Percentiles rank a stretch among this genome's conserved stretches.
Evolutionary conservation across 1,140 invertebrate genomes (phyloP).

Genomic region (Nephila pilipes): DNA sequence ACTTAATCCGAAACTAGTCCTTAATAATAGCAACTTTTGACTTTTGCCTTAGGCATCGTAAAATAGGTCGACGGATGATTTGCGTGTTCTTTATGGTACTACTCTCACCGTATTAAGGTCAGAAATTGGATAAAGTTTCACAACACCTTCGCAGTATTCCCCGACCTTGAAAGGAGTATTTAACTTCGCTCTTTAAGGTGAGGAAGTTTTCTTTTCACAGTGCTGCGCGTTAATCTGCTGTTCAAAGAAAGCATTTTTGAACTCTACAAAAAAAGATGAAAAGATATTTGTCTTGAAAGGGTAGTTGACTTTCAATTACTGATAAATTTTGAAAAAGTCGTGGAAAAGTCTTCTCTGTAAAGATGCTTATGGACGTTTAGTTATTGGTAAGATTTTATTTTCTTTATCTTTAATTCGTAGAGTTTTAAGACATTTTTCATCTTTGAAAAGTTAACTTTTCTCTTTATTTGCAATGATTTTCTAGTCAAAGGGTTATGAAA

Average conservation of each 20-base stretch:
- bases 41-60: background rate
- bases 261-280: background rate
- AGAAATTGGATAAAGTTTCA: background rate
- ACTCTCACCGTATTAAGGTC: conserved; percentile 59
- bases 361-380: too few relatives aligned
- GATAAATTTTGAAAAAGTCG: too few relatives aligned
- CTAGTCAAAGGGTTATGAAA: too few relatives aligned
- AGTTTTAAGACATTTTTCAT: too few relatives aligned
- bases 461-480: too few relatives aligned
- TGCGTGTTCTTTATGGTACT: conserved; percentile 15
- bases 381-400: too few relatives aligned
- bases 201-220: background rate
- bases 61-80: conserved; percentile 33
- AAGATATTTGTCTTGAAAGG: background rate
- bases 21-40: background rate
- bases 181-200: background rate
- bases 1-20: background rate
- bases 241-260: background rate
- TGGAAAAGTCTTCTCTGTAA: too few relatives aligned
- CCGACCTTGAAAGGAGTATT: conserved; percentile 37
- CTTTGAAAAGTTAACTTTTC: too few relatives aligned
- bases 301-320: too few relatives aligned
- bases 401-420: too few relatives aligned
- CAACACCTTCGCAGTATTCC: background rate
- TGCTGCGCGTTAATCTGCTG: background rate